A percentile compares a stretch with the other conserved stretches of the same genome.
Conservation (phyloP, 2,888 invertebrate genomes). For the Thereva unica region DNA sequence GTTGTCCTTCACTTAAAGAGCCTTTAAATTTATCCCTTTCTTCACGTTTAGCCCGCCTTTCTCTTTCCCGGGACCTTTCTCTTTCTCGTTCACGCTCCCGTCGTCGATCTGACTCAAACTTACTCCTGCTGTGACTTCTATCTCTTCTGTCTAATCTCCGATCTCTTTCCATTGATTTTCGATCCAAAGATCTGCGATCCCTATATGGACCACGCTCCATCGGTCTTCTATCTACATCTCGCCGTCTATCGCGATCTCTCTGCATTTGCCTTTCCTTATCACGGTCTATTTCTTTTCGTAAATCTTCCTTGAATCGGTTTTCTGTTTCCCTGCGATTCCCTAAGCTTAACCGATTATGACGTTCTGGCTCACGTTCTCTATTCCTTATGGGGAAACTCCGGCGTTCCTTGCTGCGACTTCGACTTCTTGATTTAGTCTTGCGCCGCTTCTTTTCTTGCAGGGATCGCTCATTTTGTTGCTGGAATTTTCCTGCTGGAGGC, state of each 20-base stretch:
- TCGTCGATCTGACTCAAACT: constrained; percentile 55
- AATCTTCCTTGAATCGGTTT: constrained; percentile 56
- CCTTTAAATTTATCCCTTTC: constrained; percentile 68
- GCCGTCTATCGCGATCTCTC: constrained; percentile 54
- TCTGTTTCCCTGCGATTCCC: constrained; percentile 55
- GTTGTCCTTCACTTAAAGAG: constrained; percentile 79
- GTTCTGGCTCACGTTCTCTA: constrained; percentile 49
- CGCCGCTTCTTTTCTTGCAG: constrained; percentile 40
- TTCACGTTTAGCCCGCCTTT: constrained; percentile 54
- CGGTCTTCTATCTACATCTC: constrained; percentile 49
- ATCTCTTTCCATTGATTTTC: constrained; percentile 37
- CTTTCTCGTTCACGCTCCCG: constrained; percentile 52
- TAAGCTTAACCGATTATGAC: constrained; percentile 20
- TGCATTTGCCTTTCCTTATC: constrained; percentile 58
- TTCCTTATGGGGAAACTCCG: constrained; percentile 49
- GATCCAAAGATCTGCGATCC: constrained; percentile 45
- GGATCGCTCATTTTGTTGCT: constrained; percentile 34
- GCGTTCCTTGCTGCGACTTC: constrained; percentile 49
- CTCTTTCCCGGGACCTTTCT: constrained; percentile 52
- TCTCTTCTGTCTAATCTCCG: constrained; percentile 47
- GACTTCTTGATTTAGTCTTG: constrained; percentile 49
- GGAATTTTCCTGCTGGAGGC: constrained; percentile 47
- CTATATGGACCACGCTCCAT: constrained; percentile 51
- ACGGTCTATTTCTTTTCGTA: constrained; percentile 58
- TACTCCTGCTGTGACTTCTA: constrained; percentile 56